A percentile compares a stretch with the other conserved stretches of the same genome.
phyloP scores from a whole-genome alignment of 1,140 invertebrate genomes.

The Caligus rogercresseyi region DNA sequence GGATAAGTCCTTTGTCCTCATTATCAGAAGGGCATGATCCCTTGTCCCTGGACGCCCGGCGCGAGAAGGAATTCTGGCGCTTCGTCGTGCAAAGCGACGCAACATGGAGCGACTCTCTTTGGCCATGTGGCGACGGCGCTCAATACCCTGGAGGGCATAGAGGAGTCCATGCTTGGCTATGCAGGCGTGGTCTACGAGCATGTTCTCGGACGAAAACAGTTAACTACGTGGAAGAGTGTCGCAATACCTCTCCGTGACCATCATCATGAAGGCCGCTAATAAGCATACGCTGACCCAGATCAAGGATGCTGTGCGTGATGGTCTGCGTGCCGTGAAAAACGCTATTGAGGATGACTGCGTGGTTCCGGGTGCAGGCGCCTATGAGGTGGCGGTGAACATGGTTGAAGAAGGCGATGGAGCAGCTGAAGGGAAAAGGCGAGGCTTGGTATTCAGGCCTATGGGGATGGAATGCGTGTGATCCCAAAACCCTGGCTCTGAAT shows the following conservation, averaged over 20 bases:
- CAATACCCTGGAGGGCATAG: slow-evolving; percentile 88
- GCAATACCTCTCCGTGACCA: slow-evolving; percentile 87
- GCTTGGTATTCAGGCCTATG: slow-evolving; percentile 82
- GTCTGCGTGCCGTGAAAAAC: slow-evolving; percentile 87
- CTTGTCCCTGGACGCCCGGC: slow-evolving; percentile 85
- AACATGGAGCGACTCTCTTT: slow-evolving; percentile 95
- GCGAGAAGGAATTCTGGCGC: slow-evolving; percentile 46
- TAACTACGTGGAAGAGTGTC: slow-evolving; percentile 93
- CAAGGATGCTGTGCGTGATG: slow-evolving; percentile 81
- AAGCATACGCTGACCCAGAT: background rate
- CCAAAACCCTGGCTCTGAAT: slow-evolving; percentile 55
- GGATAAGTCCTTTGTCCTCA: slow-evolving; percentile 77
- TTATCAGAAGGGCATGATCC: slow-evolving; percentile 91
- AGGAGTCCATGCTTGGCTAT: slow-evolving; percentile 64
- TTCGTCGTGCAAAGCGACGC: slow-evolving; percentile 68
- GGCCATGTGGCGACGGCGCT: slow-evolving; percentile 92
- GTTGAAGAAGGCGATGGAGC: slow-evolving; percentile 61
- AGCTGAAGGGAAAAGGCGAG: slow-evolving; percentile 77
- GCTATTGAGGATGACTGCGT: slow-evolving; percentile 71
- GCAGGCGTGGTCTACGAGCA: slow-evolving; percentile 94
- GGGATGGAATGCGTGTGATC: slow-evolving; percentile 84
- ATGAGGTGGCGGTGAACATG: slow-evolving; percentile 76
- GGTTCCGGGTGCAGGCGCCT: slow-evolving; percentile 87
- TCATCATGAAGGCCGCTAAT: slow-evolving; percentile 30
- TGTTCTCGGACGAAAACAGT: slow-evolving; percentile 90